Evolutionary conservation across 2,113 vertebrate species (phyloP).

Genomic region (Scomber scombrus): DNA sequence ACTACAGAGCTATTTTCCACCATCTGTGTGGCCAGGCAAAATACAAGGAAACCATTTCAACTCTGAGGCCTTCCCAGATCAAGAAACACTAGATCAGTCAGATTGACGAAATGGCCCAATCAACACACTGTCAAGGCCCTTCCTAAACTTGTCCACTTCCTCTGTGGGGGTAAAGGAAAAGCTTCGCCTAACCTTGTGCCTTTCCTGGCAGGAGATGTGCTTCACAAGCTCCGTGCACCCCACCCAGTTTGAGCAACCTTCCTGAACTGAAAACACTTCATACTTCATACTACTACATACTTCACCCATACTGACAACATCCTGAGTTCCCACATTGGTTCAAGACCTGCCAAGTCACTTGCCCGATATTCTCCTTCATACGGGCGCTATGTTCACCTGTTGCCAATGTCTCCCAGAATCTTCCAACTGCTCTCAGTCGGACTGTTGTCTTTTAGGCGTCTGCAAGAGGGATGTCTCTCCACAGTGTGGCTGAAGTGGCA

Average conservation of each 20-base stretch:
- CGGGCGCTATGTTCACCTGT: conserved; percentile 59
- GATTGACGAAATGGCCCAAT: conserved; percentile 80
- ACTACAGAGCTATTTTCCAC: conserved; percentile 87
- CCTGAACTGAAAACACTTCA: conserved; percentile 60
- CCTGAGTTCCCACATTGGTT: conserved; percentile 58
- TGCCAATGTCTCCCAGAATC: conserved; percentile 21
- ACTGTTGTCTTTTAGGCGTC: conserved; percentile 36
- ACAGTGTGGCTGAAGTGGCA: conserved; percentile 41
- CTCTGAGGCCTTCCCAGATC: conserved; percentile 72
- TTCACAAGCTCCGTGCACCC: conserved; percentile 26
- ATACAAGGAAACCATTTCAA: conserved; percentile 82
- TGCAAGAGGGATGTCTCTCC: conserved; percentile 33
- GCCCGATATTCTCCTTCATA: conserved; percentile 52
- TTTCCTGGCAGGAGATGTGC: conserved; percentile 46
- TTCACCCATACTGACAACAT: conserved; percentile 48
- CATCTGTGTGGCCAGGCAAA: conserved; percentile 86
- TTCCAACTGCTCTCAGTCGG: conserved; percentile 53
- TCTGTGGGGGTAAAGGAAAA: conserved; percentile 51
- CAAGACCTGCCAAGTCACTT: conserved; percentile 53
- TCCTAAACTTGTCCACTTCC: conserved; percentile 71
- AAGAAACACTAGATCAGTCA: conserved; percentile 72
- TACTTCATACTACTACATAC: no score
- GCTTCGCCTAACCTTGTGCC: conserved; percentile 15
- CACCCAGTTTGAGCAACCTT: conserved; percentile 44
- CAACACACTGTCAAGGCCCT: conserved; percentile 75